Base-by-base conservation (phyloP, 2,113 vertebrate genomes). In the Galeopterus variegatus region DNA sequence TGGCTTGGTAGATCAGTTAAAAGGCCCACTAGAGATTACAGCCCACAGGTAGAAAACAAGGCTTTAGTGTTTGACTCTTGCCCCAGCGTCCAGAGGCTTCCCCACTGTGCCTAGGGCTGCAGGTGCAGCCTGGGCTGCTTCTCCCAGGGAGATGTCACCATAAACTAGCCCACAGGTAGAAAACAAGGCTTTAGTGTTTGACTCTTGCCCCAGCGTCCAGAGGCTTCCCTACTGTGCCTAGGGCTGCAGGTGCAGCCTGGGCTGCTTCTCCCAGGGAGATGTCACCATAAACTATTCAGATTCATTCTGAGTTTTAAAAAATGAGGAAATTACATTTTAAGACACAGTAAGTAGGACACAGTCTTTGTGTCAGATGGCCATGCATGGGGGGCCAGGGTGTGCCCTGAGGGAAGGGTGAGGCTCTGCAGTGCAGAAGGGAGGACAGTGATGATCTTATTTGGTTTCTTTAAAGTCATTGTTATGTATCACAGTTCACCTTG, bases 181-280 rank as follows among this genome's bases (percentile, higher is more conserved):
- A 70, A 69, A 8, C 28, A 33, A 24, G 41, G 26, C 77, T 50
- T 7, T 18, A 1, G 2, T 4, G 5, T 54, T 5, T 67, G 88
- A 36, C 4, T 1, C 0, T 3, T 0, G 2, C 5, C 6, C 52
- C 0, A 1, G 33, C 72, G 5, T 0, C 18, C 45, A 7, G 4
- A 2, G n/a, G 52, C 76, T 69, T 17, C 1, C 19, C 24, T 41
- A 0, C 23, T 6, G 33, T 17, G 28, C 56, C 3, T 0, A 26
- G 9, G n/a, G 28, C 33, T 7, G 10, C 5, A 17, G 24, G 6
- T 0, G 0, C 19, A 4, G 36, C 48, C 0, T 1, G 1, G 11
- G 12, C 50, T 14, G 64, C 64, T 4, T 10, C 60, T 54, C 70
- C 65, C 69, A 2, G 24, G 36, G 48, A 41, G 12, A 6, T 1